These are phyloP conservation scores for Syrrhaptes paradoxus DNA, from an alignment of 2,113 vertebrate species.

Conservation along the genomic window DNA sequence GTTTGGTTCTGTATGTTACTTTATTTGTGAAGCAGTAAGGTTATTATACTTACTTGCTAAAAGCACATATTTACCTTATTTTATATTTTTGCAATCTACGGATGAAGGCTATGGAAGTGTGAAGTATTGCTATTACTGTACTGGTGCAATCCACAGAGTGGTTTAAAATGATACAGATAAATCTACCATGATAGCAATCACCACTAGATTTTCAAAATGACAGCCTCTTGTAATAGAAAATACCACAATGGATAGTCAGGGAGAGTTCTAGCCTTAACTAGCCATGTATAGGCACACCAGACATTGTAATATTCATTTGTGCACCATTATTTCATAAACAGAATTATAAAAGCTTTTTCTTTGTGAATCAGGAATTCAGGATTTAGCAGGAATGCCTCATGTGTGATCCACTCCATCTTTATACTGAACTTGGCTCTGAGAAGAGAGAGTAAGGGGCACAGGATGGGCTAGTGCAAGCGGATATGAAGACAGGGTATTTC, in stretches of 20 bases:
- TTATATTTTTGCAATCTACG: not conserved
- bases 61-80: not conserved
- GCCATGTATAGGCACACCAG: fast-evolving
- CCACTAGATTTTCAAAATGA: not conserved
- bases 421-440: not conserved
- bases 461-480: not conserved
- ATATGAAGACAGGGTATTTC: not conserved
- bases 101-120: not conserved
- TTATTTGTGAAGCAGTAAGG: not conserved
- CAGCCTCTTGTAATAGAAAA: not conserved
- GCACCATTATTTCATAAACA: not conserved
- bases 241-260: not conserved
- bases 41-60: not conserved
- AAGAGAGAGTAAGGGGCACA: not conserved
- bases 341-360: not conserved
- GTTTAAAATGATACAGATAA: not conserved
- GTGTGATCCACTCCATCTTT: not conserved
- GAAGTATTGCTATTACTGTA: not conserved
- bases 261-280: not conserved
- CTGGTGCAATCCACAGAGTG: not conserved
- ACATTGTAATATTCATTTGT: not conserved
- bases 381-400: not conserved
- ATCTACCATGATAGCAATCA: not conserved
- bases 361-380: slow-evolving; percentile 39
- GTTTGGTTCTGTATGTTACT: not conserved